Base-by-base conservation (phyloP, 37 sponge, comb jelly and placozoan species). In the Ephydatia muelleri region DNA sequence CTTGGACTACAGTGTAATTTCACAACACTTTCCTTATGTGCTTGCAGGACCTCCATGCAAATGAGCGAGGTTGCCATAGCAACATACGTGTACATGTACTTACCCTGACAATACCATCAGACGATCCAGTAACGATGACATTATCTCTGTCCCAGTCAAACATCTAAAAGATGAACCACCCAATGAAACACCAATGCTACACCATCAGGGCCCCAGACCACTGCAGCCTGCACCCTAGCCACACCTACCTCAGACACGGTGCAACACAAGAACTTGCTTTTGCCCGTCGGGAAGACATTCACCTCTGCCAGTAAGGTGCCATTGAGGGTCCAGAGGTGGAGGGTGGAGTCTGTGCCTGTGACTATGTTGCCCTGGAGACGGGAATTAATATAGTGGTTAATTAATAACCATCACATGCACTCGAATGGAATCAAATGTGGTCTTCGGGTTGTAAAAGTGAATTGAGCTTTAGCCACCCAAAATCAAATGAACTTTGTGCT, bases 91-190 rank as follows among this genome's bases (percentile, higher is more conserved):
- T 38, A 75, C 38, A 32, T 48, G 12, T n/a, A 87, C 98, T 78
- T 69, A 98, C 95, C 84, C 99, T 83, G 3, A 98, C 93, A 76
- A 92, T 82, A 14, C 99, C 99, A 84, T 98, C 99, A 25, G 91
- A 74, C 3, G 95, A 96, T 0, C 99, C 99, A 13, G 96, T 94
- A 33, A 96, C 75, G 16, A 98, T 92, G 23, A 98, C 99, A 85
- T 98, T 98, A 34, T 95, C 91, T 35, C 77, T 92, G 82, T 98
- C 96, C 94, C 96, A 98, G 26, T 92, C 91, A 82, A 88, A 82
- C 78, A 95, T 30, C 89, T 94, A 68, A 19, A 79, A 28, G 30
- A 32, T 31, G 27, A 11, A 69, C 78, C 79, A 35, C 73, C n/a
- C n/a, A n/a, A n/a, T n/a, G n/a, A n/a, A n/a, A n/a, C n/a, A n/a